Conservation (phyloP, 1,140 invertebrate species). For the Thaumetopoea pityocampa region DNA sequence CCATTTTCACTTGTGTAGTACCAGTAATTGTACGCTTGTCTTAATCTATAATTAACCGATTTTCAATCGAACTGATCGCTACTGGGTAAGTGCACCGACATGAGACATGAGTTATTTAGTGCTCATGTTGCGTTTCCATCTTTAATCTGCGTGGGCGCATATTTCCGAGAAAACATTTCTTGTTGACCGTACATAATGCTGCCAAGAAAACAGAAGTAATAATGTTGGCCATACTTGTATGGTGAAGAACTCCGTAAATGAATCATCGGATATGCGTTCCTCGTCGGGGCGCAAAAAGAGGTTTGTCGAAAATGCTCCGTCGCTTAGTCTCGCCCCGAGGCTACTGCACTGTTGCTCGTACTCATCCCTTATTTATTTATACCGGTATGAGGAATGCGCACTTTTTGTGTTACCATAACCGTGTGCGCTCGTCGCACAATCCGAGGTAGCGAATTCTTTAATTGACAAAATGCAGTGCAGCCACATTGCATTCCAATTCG, state of each 20-base stretch:
- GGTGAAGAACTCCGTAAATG: conserved; percentile 70
- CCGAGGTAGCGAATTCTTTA: conserved; percentile 60
- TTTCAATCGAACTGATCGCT: conserved; percentile 35
- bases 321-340: conserved; percentile 47
- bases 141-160: conserved; percentile 71
- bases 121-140: conserved; percentile 66
- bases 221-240: conserved; percentile 70
- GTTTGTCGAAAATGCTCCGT: conserved; percentile 72
- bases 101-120: conserved; percentile 66
- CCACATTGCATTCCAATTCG: conserved; percentile 43
- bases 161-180: conserved; percentile 72
- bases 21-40: conserved; percentile 10
- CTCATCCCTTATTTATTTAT: conserved; percentile 74
- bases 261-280: conserved; percentile 72
- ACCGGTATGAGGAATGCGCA: conserved; percentile 62
- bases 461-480: conserved; percentile 60
- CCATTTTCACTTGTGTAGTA: conserved; percentile 1
- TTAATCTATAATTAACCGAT: conserved; percentile 25
- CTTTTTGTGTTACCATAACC: conserved; percentile 59
- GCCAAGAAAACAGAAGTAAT: conserved; percentile 71
- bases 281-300: conserved; percentile 66
- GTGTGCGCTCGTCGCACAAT: conserved; percentile 47
- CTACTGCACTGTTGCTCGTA: conserved; percentile 36
- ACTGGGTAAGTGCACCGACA: conserved; percentile 54
- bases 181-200: conserved; percentile 61